Conservation (phyloP, 2,113 vertebrate genomes). For the Mionectes macconnelli region DNA sequence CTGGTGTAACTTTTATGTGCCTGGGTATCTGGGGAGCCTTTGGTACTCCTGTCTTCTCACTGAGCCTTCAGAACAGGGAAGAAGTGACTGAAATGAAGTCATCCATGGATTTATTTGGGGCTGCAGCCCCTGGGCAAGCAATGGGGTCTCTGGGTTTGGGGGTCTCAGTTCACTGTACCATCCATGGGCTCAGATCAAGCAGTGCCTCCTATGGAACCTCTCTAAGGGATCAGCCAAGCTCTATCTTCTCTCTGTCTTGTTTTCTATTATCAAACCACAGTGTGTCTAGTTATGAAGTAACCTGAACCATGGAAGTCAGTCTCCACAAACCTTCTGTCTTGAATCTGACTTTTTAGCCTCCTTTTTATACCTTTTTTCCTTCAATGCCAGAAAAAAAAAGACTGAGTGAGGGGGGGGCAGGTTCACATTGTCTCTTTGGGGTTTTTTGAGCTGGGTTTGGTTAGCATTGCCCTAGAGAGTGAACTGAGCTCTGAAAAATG, state of each 20-base stretch:
- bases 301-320: rapidly evolving
- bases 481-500: background rate
- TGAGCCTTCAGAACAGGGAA: background rate
- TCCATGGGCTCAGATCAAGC: rapidly evolving
- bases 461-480: background rate
- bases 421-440: background rate
- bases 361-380: background rate
- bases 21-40: background rate
- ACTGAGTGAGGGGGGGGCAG: background rate
- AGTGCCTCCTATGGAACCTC: rapidly evolving
- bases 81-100: rapidly evolving
- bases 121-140: background rate
- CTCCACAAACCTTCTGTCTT: background rate
- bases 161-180: rapidly evolving
- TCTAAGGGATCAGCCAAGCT: background rate
- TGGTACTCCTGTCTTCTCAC: background rate
- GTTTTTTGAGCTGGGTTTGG: background rate
- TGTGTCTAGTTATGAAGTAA: background rate
- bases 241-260: background rate
- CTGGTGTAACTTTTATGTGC: rapidly evolving
- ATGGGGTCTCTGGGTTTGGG: background rate
- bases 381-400: background rate
- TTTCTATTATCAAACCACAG: background rate
- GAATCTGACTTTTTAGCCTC: rapidly evolving
- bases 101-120: rapidly evolving